Percentiles rank a stretch among this genome's conserved stretches.
Evolutionary conservation across 92 coral and sea anemone genomes (phyloP).

Genomic region (Ricordea florida): DNA sequence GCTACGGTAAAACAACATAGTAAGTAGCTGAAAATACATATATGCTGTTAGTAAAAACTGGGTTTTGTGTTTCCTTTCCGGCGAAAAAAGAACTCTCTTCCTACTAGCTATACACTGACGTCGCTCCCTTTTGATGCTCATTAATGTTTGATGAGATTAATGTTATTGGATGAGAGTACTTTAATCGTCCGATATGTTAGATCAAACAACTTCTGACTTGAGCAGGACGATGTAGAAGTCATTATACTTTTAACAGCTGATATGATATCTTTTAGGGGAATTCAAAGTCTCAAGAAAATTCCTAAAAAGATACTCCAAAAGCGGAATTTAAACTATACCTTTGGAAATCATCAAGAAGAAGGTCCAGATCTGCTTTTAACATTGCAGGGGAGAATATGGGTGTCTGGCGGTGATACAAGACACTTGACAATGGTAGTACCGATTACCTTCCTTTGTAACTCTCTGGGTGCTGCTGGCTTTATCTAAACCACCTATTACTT

Average conservation of each 20-base stretch:
- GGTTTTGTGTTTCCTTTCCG: constrained; percentile 3
- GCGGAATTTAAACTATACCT: background rate
- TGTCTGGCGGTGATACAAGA: constrained; percentile 40
- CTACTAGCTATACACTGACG: constrained; percentile 16
- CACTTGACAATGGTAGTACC: constrained; percentile 44
- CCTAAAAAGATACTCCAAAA: background rate
- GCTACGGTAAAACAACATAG: constrained; percentile 3
- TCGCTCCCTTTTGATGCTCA: constrained; percentile 13
- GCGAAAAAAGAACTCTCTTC: background rate
- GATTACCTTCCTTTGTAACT: constrained; percentile 17
- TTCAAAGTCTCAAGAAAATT: constrained; percentile 1
- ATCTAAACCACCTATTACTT: too few relatives aligned
- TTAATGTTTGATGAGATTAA: constrained; percentile 5
- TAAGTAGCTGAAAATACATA: background rate
- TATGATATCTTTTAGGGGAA: constrained; percentile 1
- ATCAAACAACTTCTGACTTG: constrained; percentile 10
- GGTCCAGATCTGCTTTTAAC: constrained; percentile 21
- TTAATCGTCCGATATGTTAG: background rate
- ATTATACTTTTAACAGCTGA: background rate
- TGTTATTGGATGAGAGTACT: constrained; percentile 12
- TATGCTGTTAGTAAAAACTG: background rate
- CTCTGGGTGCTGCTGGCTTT: background rate
- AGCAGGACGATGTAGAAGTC: background rate
- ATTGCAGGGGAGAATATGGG: constrained; percentile 47
- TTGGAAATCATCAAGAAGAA: constrained; percentile 17